These are phyloP conservation scores for Crotalus helleri DNA, from an alignment of 2,113 vertebrate genomes.

Conservation along the genomic window DNA sequence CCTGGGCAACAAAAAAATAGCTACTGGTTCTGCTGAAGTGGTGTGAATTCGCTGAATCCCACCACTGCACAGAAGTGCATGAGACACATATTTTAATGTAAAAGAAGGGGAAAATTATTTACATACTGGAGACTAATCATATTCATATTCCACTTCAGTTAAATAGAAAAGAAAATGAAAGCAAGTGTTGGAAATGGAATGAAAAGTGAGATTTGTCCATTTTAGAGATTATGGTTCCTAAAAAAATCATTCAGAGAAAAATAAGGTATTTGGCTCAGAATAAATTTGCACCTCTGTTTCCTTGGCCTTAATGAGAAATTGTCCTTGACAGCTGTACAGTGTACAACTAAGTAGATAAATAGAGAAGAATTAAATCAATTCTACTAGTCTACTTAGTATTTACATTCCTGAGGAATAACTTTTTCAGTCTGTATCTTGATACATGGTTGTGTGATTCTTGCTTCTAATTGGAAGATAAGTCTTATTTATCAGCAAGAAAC, in stretches of 20 bases:
- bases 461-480: background rate
- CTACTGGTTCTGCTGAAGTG: too few relatives aligned
- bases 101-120: background rate
- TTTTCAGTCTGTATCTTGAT: background rate
- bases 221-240: background rate
- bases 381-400: background rate
- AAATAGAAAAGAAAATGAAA: background rate
- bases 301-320: background rate
- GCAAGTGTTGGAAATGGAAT: background rate
- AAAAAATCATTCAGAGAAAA: background rate
- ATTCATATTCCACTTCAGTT: background rate
- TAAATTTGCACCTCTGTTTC: background rate
- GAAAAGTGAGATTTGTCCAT: background rate
- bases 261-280: background rate
- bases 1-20: too few relatives aligned
- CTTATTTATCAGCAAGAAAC: background rate
- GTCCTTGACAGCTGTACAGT: background rate
- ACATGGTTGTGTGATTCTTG: background rate
- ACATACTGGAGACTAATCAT: background rate
- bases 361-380: background rate
- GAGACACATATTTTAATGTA: background rate
- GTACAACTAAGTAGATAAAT: background rate
- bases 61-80: background rate
- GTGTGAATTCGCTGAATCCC: too few relatives aligned
- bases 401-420: background rate